Evolutionary conservation across 2,797 vertebrate genomes (phyloP), one percentile per base, ranked within the genome.

Genomic region (Nyctalus aviator): DNA sequence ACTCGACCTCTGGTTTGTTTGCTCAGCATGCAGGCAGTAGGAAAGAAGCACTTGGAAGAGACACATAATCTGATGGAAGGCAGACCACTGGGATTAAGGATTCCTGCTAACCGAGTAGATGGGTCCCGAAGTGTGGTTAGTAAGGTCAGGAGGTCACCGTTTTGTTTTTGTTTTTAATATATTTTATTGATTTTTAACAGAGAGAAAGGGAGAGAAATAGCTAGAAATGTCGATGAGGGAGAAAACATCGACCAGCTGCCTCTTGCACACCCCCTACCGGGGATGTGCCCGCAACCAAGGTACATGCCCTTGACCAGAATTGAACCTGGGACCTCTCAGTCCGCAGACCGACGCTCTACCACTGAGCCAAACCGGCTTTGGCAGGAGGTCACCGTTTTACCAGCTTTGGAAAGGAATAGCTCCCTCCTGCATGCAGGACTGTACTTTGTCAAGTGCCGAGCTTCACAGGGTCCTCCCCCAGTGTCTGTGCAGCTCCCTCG

Each of bases 1-100:
- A 90, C 84, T 2, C 32, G 3, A 6, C 78, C 87, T 66, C 69
- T 46, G 21, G 83, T 77, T 68, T 93, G 68, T 94, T 95, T 94
- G 93, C 85, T 93, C 44, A 81, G 93, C 85, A 57, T 20, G 23
- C 3, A 14, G 41, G 76, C 5, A 10, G 41, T 32, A 75, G 85
- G 57, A 93, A 68, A 83, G n/a, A 35, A 44, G n/a, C 30, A 20
- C 50, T 59, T 12, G 13, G 27, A 84, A 91, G 50, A 75, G 68
- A 69, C 6, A 18, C 35, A n/a, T 7, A 73, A 62, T 71, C 20
- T 0, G 2, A 14, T 32, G 84, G 83, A 83, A 94, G 90, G 50
- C 48, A 59, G 25, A 64, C 87, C 64, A 75, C 48, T 62, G 83
- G 48, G 84, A 46, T 86, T 57, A 57, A 90, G 68, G 66, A 84